These are phyloP conservation scores for Trilocha varians DNA, from an alignment of 2,888 invertebrate genomes.

Conservation along the genomic window DNA sequence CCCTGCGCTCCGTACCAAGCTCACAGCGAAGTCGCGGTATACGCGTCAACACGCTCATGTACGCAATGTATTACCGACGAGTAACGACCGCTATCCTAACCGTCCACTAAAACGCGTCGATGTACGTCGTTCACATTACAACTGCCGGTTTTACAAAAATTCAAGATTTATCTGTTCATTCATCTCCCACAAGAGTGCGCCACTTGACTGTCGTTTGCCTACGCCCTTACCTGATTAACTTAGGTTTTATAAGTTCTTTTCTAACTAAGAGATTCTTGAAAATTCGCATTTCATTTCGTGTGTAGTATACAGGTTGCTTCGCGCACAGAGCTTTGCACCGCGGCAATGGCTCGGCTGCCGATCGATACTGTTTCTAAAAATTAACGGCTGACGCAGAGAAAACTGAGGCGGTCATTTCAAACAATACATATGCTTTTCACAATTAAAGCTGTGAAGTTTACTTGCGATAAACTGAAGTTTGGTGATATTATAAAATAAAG, in stretches of 20 bases:
- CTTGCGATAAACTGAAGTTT: neutral
- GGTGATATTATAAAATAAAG: neutral
- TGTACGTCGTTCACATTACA: conserved; percentile 22
- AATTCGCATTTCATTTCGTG: conserved; percentile 49
- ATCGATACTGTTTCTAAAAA: conserved; percentile 48
- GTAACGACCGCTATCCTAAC: too few species aligned
- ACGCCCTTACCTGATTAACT: conserved; percentile 58
- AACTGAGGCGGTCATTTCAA: conserved; percentile 56
- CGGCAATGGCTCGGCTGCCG: conserved; percentile 54
- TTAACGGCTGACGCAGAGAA: conserved; percentile 30
- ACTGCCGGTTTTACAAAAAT: conserved; percentile 19
- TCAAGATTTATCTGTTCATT: conserved; percentile 62
- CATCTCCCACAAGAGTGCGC: conserved; percentile 71
- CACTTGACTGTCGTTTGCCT: conserved; percentile 59
- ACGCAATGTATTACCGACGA: conserved; percentile 23
- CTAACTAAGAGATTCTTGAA: conserved; percentile 33
- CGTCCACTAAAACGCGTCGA: too few species aligned
- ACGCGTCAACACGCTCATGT: conserved; percentile 15
- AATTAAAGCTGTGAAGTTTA: neutral
- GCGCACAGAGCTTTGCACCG: conserved; percentile 20
- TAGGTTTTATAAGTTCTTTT: conserved; percentile 47
- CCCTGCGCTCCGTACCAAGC: conserved; percentile 41
- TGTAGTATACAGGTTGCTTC: conserved; percentile 23
- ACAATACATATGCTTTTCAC: conserved; percentile 10
- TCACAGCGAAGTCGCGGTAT: conserved; percentile 6